phyloP scores from a whole-genome alignment of 2,113 vertebrate species.

The Psephotus haematonotus region DNA sequence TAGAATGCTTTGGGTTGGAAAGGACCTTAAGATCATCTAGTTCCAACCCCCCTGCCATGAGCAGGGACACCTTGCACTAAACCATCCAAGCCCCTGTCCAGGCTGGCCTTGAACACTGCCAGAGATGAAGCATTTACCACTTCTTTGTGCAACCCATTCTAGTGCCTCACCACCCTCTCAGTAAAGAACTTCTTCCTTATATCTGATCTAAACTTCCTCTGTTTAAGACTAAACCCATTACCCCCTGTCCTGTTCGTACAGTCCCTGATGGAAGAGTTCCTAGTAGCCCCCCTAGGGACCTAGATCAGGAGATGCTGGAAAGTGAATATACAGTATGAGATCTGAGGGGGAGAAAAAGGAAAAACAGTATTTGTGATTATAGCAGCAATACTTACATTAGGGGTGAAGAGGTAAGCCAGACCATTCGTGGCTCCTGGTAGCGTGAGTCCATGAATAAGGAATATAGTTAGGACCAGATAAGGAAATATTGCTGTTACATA shows the following conservation, averaged over 20 bases:
- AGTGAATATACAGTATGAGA: not conserved
- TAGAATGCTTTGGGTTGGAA: not conserved
- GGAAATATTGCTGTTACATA: slow-evolving; percentile 90
- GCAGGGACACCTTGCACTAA: not conserved
- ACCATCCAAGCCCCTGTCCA: not conserved
- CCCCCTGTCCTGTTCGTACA: not conserved
- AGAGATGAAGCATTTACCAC: not conserved
- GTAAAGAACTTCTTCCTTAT: not conserved
- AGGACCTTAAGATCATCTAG: not conserved
- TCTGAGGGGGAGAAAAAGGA: not conserved
- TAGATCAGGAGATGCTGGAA: not conserved
- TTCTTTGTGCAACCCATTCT: not conserved
- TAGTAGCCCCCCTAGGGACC: not conserved
- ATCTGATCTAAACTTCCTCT: not conserved
- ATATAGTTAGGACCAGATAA: slow-evolving; percentile 88
- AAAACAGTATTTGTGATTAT: not conserved
- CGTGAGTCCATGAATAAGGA: slow-evolving; percentile 85
- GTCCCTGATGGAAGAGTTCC: not conserved
- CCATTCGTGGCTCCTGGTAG: slow-evolving; percentile 86
- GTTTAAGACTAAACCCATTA: not conserved
- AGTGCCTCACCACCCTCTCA: not conserved
- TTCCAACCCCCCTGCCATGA: not conserved
- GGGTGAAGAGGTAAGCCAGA: slow-evolving; percentile 87
- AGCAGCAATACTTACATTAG: slow-evolving; percentile 77
- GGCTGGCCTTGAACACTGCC: not conserved